Base-by-base conservation (phyloP, 2,113 vertebrate genomes). In the Pluvianellus socialis region DNA sequence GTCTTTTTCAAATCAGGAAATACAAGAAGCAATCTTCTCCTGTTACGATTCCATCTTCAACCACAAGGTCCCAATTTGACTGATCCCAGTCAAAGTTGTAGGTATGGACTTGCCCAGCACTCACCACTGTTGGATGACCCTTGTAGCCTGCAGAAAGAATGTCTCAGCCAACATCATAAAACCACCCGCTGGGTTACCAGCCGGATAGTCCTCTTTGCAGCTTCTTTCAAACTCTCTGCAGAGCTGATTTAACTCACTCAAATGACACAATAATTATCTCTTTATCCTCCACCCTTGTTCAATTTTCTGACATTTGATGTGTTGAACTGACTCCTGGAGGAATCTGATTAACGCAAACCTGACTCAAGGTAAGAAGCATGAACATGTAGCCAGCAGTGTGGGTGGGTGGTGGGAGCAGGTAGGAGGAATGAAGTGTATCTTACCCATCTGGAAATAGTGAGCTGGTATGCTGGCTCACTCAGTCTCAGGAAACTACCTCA, bases 11-110 rank as follows among this genome's bases (percentile, higher is more conserved):
- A 44, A 59, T 13, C 6, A 5, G 59, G 45, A 66, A 79, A 56
- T 18, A 33, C 10, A 2, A 50, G 52, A 33, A 47, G 45, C 44
- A 65, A 14, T 20, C 30, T n/a, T 33, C 8, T 61, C 18, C 4
- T 0, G 0, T 27, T 79, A 24, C 2, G 4, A 55, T 47, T 70
- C 32, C 27, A n/a, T 32, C 50, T 74, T 32, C 50, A 66, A 6
- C 14, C 22, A 33, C 14, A 49, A 14, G 20, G 44, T 71, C 50
- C 40, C 10, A 2, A 2, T 30, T n/a, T 7, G n/a, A n/a, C n/a
- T n/a, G n/a, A n/a, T n/a, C 10, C 6, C 38, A 58, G 28, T 10
- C 49, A 40, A 58, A 47, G 10, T 0, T 44, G 30, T 24, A 26
- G 17, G 17, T 14, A 10, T 9, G 47, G 47, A 13, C 14, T 61